Conservation (phyloP, 2,888 invertebrate genomes). For the Luperina testacea region DNA sequence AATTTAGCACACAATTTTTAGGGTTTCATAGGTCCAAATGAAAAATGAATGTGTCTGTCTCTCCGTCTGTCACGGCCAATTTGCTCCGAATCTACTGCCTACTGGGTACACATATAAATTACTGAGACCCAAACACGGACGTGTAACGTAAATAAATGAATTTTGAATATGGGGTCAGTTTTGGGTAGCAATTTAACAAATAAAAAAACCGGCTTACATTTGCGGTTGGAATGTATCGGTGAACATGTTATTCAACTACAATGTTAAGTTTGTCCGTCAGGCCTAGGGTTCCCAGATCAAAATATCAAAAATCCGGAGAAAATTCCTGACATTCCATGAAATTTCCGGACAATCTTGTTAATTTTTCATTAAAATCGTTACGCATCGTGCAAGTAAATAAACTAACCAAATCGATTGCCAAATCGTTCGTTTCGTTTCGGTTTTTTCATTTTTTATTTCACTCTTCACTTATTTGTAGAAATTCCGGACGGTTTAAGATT, state of each 20-base stretch:
- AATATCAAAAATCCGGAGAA: too few species aligned
- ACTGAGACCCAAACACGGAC: neutral
- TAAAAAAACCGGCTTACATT: neutral
- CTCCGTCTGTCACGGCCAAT: neutral
- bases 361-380: too few species aligned
- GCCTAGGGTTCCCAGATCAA: too few species aligned
- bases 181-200: neutral
- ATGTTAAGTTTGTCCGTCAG: neutral
- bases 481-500: too few species aligned
- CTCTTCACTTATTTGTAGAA: too few species aligned
- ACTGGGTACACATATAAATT: neutral
- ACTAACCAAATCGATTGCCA: too few species aligned
- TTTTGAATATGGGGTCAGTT: neutral
- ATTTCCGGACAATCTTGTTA: too few species aligned
- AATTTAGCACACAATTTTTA: neutral
- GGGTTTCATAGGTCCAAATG: neutral
- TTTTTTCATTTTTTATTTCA: too few species aligned
- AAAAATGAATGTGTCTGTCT: neutral
- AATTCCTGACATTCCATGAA: too few species aligned
- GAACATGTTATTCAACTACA: neutral
- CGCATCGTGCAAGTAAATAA: too few species aligned
- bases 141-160: neutral
- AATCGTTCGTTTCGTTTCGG: too few species aligned
- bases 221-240: neutral
- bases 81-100: neutral